phyloP scores from a whole-genome alignment of 64 coral and sea anemone species.

The Montipora efflorescens region DNA sequence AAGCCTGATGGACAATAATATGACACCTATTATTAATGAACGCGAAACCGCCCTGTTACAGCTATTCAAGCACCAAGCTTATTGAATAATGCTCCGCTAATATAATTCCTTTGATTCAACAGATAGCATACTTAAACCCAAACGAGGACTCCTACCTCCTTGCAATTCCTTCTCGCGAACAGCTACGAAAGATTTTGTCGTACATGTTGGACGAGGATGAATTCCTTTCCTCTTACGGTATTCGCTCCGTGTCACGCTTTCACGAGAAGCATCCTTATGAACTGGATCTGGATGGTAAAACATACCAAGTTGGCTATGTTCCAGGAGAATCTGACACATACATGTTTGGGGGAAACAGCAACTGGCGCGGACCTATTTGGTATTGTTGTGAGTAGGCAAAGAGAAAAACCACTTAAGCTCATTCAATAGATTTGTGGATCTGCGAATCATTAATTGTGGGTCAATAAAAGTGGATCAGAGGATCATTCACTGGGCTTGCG shows the following conservation, averaged over 20 bases:
- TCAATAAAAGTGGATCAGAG: too few species aligned
- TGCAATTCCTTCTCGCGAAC: constrained; percentile 76
- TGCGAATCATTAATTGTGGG: too few species aligned
- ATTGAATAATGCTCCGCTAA: too few species aligned
- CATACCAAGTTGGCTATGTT: constrained; percentile 82
- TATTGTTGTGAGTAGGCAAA: constrained; percentile 63
- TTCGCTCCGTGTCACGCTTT: constrained; percentile 83
- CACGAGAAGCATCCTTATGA: constrained; percentile 83
- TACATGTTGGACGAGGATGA: constrained; percentile 83
- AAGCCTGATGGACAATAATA: too few species aligned
- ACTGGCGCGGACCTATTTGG: constrained; percentile 96
- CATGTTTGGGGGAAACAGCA: constrained; percentile 94
- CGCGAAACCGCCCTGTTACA: too few species aligned
- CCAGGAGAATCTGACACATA: constrained; percentile 83
- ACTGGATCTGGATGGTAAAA: constrained; percentile 49
- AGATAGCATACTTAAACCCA: constrained; percentile 74
- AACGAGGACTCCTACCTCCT: constrained; percentile 68
- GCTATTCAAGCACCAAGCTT: too few species aligned
- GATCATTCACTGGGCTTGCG: not conserved
- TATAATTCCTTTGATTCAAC: not conserved
- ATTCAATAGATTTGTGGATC: too few species aligned
- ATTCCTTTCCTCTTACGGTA: constrained; percentile 88
- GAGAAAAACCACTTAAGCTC: not conserved
- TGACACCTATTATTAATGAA: too few species aligned
- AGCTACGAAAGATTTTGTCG: constrained; percentile 62